These are phyloP conservation scores for Drosophila repletoides DNA, from an alignment of 1,140 invertebrate genomes.

Conservation along the genomic window DNA sequence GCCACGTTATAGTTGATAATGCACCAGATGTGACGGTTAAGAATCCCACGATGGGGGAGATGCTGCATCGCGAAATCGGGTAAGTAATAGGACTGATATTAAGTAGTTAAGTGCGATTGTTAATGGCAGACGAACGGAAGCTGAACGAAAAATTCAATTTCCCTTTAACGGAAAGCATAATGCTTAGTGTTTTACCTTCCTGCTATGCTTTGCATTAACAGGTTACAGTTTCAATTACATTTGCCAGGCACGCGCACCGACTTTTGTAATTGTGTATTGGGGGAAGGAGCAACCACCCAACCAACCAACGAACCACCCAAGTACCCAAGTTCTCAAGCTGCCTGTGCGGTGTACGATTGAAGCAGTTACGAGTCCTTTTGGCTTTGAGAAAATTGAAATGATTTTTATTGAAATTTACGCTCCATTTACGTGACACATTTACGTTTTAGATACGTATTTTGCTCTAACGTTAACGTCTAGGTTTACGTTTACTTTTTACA, in stretches of 20 bases:
- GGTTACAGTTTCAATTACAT: conserved; percentile 32
- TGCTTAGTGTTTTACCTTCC: conserved; percentile 61
- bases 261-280: conserved; percentile 4
- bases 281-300: not conserved
- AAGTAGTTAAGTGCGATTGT: conserved; percentile 20
- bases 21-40: conserved; percentile 82
- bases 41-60: conserved; percentile 86
- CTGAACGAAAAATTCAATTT: conserved; percentile 71
- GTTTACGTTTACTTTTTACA: conserved; percentile 1
- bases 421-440: conserved; percentile 81
- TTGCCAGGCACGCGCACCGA: conserved; percentile 40
- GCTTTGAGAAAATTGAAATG: conserved; percentile 74
- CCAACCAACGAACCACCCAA: not conserved
- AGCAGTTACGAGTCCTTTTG: conserved; percentile 64
- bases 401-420: conserved; percentile 81
- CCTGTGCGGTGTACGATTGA: conserved; percentile 11
- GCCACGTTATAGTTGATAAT: conserved; percentile 82
- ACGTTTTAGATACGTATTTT: conserved; percentile 80
- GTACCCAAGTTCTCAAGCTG: conserved; percentile 14
- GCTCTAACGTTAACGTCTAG: conserved; percentile 36
- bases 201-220: conserved; percentile 17
- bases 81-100: conserved; percentile 79
- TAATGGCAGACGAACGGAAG: conserved; percentile 26
- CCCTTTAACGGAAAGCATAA: conserved; percentile 69
- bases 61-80: conserved; percentile 86